Base-by-base conservation (phyloP, 2,113 vertebrate species). In the Aleadryas rufinucha region DNA sequence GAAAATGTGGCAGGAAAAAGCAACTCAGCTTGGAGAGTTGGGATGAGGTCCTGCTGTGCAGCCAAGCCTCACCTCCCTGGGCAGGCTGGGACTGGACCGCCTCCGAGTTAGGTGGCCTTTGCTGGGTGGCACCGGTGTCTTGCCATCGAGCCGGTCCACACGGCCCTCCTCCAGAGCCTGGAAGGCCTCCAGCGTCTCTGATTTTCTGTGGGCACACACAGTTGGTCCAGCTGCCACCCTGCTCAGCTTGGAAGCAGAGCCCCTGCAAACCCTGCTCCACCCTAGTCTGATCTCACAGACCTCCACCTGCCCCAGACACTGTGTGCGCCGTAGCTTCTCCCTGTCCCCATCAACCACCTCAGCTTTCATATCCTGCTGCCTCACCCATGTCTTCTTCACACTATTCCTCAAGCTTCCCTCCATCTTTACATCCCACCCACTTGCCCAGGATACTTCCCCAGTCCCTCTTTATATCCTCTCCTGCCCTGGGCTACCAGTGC, bases 111-210 rank as follows among this genome's bases (percentile, higher is more conserved):
- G 84, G 31, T 83, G 97, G 53, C 97, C 96, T 91, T 98, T 98
- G 72, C 90, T 93, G 85, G 95, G 88, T 86, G 97, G 97, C 89
- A 96, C 85, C 0, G 86, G 94, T 1, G 89, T 96, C 87, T 96
- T 98, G 65, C 97, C 97, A 63, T 98, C 79, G 0, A 98, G 96
- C 66, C 83, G 80, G 23, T 96, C 97, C 47, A 97, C 94, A 8
- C 87, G 92, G 85, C 98, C 98, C 65, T 97, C 97, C 37, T 98
- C 97, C 91, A 94, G 84, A 20, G 97, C 97, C 94, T 98, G 98
- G 96, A 98, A 98, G 23, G 98, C 96, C 77, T 97, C 98, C 42
- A 98, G 92, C 1, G 97, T 97, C 95, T 98, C 98, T 0, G 98
- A 97, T 97, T 97, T 98, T 97, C 98, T 98, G 95, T 42, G 20